These are phyloP conservation scores for Atopsyche davidsoni DNA, from an alignment of 1,140 invertebrate species.

Conservation along the genomic window DNA sequence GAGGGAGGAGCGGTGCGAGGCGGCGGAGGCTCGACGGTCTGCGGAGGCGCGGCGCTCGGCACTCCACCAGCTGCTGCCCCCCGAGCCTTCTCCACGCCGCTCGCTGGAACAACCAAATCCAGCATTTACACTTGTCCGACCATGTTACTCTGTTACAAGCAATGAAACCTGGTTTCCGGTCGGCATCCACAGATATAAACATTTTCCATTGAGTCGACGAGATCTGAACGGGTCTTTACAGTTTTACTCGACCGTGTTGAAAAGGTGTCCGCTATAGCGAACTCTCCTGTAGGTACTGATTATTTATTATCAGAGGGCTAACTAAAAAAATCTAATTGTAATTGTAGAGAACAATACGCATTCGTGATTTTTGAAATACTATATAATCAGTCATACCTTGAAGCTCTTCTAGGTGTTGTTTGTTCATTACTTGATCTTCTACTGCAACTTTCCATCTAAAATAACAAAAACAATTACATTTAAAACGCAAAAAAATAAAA, in stretches of 20 bases:
- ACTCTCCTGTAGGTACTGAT: too few relatives aligned
- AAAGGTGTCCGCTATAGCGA: not conserved
- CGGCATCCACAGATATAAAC: too few relatives aligned
- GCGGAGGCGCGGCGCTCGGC: conserved; percentile 26
- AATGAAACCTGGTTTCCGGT: too few relatives aligned
- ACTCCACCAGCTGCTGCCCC: conserved; percentile 26
- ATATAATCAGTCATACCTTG: conserved; percentile 16
- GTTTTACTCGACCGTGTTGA: conserved; percentile 15
- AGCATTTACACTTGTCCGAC: too few relatives aligned
- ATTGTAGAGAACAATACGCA: not conserved
- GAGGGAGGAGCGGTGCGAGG: conserved; percentile 26
- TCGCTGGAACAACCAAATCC: conserved; percentile 18
- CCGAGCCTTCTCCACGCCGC: conserved; percentile 19
- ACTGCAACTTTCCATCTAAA: conserved; percentile 20
- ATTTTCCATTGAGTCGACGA: too few relatives aligned
- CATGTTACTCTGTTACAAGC: too few relatives aligned
- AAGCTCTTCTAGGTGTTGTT: conserved; percentile 23
- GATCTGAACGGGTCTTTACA: too few relatives aligned
- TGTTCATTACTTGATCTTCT: conserved; percentile 24
- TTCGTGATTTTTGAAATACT: not conserved
- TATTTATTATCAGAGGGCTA: too few relatives aligned
- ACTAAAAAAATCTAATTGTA: conserved; percentile 7
- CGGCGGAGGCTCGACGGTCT: conserved; percentile 24
- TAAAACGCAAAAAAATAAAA: not conserved
- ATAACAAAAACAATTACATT: conserved; percentile 11